A percentile compares a stretch with the other conserved stretches of the same genome.
phyloP scores from a whole-genome alignment of 2,797 vertebrate species.

The Gallirallus australis region DNA sequence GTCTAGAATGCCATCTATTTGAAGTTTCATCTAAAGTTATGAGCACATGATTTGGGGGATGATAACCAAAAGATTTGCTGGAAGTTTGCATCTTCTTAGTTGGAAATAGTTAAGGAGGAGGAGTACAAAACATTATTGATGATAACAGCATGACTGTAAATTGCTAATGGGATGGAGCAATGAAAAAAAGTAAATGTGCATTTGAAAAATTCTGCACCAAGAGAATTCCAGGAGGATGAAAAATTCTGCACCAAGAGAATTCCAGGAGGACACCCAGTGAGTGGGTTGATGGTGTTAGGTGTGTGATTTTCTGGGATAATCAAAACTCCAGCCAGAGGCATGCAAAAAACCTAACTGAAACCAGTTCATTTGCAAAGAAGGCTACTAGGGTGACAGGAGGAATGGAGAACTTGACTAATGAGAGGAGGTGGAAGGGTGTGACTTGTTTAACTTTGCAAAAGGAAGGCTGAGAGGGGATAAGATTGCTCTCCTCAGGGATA shows the following conservation, averaged over 20 bases:
- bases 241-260: background rate
- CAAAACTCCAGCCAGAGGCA: background rate
- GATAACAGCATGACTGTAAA: background rate
- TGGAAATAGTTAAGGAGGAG: background rate
- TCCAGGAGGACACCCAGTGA: background rate
- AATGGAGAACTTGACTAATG: background rate
- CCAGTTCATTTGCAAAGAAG: background rate
- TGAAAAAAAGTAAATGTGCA: background rate
- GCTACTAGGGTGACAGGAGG: background rate
- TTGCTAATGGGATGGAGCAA: background rate
- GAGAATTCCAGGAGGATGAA: background rate
- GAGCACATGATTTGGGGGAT: background rate
- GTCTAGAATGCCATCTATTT: background rate
- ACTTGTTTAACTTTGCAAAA: conserved; percentile 29
- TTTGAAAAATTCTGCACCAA: background rate
- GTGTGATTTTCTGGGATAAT: background rate
- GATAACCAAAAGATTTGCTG: background rate
- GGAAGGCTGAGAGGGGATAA: conserved; percentile 17
- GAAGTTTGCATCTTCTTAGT: background rate
- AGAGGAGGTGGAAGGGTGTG: background rate
- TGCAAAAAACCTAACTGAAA: background rate
- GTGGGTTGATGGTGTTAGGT: fast-evolving
- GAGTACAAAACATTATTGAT: background rate
- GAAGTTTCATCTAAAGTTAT: background rate
- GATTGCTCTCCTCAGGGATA: conserved; percentile 14